These are phyloP conservation scores for Melanotaenia trifasciata DNA, from an alignment of 2,797 vertebrate genomes.

Conservation along the genomic window DNA sequence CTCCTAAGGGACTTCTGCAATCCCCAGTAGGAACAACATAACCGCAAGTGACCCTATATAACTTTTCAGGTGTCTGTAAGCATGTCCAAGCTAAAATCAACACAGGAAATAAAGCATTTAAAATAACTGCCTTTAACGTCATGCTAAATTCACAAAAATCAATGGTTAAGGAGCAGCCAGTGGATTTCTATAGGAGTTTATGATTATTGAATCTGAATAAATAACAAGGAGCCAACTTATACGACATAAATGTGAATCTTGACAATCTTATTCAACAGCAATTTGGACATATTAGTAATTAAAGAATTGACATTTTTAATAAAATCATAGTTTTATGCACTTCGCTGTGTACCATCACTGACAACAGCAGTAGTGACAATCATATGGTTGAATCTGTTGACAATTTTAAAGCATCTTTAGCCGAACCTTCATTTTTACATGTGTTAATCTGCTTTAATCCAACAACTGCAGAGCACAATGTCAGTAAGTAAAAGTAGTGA, in stretches of 20 bases:
- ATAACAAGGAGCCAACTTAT: background rate
- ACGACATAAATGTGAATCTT: background rate
- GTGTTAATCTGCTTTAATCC: conserved; percentile 24
- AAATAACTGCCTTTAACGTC: background rate
- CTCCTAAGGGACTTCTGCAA: conserved; percentile 16
- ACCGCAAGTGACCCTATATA: conserved; percentile 26
- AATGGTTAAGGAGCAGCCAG: background rate
- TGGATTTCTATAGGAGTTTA: background rate
- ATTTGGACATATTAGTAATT: background rate
- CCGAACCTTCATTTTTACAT: background rate
- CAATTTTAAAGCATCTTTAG: conserved; percentile 7
- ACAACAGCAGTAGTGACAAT: background rate
- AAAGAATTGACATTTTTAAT: background rate
- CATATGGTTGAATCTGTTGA: background rate
- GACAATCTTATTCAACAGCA: background rate
- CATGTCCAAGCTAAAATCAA: background rate
- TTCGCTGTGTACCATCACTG: background rate
- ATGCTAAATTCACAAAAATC: background rate
- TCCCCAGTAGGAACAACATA: conserved; percentile 11
- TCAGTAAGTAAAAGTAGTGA: background rate
- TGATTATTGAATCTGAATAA: background rate
- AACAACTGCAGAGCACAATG: background rate
- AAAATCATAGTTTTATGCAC: background rate
- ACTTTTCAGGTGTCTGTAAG: conserved; percentile 5
- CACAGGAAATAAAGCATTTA: background rate